These are phyloP conservation scores for Cordilura impudica DNA, from an alignment of 2,888 invertebrate species.

Conservation along the genomic window DNA sequence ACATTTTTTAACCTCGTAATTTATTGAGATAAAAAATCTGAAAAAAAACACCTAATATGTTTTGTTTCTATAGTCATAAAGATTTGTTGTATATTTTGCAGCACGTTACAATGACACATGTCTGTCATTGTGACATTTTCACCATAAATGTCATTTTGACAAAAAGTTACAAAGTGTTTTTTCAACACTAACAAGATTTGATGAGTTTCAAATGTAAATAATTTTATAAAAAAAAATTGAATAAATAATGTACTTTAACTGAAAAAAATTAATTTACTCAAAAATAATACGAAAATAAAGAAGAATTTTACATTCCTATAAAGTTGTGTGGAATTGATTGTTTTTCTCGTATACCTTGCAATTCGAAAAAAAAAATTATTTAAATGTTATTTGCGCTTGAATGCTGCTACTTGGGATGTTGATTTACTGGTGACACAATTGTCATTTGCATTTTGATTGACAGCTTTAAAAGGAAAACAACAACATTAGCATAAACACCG, in stretches of 20 bases:
- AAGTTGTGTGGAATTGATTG: neutral
- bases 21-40: slow-evolving; percentile 1
- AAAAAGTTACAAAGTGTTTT: slow-evolving; percentile 63
- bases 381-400: slow-evolving; percentile 31
- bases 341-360: neutral
- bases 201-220: neutral
- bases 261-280: neutral
- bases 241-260: neutral
- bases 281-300: neutral
- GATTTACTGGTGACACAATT: slow-evolving; percentile 41
- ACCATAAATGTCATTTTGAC: slow-evolving; percentile 71
- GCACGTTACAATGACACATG: slow-evolving; percentile 64
- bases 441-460: slow-evolving; percentile 66
- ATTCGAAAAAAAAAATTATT: slow-evolving; percentile 5
- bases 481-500: neutral
- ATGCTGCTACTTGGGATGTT: slow-evolving; percentile 19
- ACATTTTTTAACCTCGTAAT: slow-evolving; percentile 24
- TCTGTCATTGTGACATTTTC: slow-evolving; percentile 70
- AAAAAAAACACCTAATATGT: slow-evolving; percentile 47
- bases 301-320: slow-evolving; percentile 1
- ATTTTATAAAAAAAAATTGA: slow-evolving; percentile 13
- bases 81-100: slow-evolving; percentile 11
- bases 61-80: slow-evolving; percentile 34
- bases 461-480: slow-evolving; percentile 43
- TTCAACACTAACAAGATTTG: slow-evolving; percentile 31